Evolutionary conservation across 2,113 vertebrate species (phyloP).

Genomic region (Athene noctua): DNA sequence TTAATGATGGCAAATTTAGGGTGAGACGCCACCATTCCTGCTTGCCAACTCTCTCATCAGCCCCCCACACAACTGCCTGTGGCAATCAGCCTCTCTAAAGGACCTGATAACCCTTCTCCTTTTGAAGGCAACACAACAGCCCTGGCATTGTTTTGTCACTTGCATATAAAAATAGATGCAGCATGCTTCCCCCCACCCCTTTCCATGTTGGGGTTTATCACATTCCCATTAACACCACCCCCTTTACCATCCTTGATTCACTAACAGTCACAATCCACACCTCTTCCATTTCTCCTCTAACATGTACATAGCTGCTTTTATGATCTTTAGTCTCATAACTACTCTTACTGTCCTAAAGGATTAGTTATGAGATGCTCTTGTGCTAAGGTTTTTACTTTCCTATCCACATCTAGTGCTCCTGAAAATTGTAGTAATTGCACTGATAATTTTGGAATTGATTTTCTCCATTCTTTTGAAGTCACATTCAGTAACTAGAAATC

Average conservation of each 20-base stretch:
- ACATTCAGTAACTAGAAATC: neutral
- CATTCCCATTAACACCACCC: neutral
- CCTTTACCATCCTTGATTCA: neutral
- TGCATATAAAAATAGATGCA: neutral
- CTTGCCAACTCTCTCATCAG: neutral
- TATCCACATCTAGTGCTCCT: neutral
- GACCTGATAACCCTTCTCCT: neutral
- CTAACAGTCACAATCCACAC: neutral
- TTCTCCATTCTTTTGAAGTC: neutral
- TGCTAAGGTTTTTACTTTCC: neutral
- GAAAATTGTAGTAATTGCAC: neutral
- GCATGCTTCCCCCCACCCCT: neutral
- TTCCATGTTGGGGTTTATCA: neutral
- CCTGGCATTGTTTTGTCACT: neutral
- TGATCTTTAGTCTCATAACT: neutral
- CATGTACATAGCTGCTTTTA: neutral
- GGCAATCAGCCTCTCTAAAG: neutral
- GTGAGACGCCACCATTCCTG: neutral
- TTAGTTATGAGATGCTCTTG: no score
- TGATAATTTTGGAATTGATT: neutral
- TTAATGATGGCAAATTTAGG: neutral
- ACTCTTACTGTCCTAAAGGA: neutral
- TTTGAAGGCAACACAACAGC: neutral
- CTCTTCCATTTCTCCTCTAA: neutral
- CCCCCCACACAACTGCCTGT: neutral